A percentile compares a stretch with the other conserved stretches of the same genome.
Evolutionary conservation across 2,797 vertebrate species (phyloP).

Genomic region (Sorex maritimensis): DNA sequence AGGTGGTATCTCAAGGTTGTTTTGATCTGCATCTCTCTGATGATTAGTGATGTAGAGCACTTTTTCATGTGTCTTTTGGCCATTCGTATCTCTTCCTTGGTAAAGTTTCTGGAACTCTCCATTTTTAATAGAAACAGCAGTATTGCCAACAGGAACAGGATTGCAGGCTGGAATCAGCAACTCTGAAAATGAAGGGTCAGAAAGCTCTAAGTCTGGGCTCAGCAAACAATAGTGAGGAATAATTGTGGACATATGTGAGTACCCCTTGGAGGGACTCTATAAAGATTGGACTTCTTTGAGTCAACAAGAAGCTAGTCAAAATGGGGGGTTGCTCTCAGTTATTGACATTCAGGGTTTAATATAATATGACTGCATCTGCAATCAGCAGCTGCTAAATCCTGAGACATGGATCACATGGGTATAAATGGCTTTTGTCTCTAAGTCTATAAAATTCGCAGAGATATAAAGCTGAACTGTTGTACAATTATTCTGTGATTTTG

Average conservation of each 20-base stretch:
- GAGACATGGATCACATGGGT: constrained; percentile 58
- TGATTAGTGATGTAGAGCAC: too few relatives aligned
- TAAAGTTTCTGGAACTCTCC: background rate
- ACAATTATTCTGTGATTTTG: constrained; percentile 62
- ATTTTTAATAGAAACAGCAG: background rate
- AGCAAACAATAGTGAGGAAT: background rate
- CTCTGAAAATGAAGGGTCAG: background rate
- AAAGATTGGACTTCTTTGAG: constrained; percentile 12
- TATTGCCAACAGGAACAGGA: accelerated
- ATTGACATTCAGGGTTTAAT: constrained; percentile 56
- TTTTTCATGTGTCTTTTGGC: too few relatives aligned
- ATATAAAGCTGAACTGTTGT: background rate
- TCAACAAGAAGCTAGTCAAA: constrained; percentile 60
- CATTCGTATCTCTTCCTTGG: too few relatives aligned
- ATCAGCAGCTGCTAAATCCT: constrained; percentile 72
- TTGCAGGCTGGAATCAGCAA: background rate
- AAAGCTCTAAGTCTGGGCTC: background rate
- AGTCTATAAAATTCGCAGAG: constrained; percentile 66
- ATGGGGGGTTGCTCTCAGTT: constrained; percentile 6
- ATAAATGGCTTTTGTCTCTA: constrained; percentile 71
- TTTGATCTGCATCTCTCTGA: too few relatives aligned
- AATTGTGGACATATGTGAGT: background rate
- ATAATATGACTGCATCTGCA: constrained; percentile 65
- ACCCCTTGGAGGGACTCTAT: background rate
- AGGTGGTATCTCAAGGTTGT: too few relatives aligned